Percentiles rank a stretch among this genome's conserved stretches.
These are phyloP conservation scores for Propithecus coquereli DNA, from an alignment of 2,113 vertebrate species.

Conservation along the genomic window DNA sequence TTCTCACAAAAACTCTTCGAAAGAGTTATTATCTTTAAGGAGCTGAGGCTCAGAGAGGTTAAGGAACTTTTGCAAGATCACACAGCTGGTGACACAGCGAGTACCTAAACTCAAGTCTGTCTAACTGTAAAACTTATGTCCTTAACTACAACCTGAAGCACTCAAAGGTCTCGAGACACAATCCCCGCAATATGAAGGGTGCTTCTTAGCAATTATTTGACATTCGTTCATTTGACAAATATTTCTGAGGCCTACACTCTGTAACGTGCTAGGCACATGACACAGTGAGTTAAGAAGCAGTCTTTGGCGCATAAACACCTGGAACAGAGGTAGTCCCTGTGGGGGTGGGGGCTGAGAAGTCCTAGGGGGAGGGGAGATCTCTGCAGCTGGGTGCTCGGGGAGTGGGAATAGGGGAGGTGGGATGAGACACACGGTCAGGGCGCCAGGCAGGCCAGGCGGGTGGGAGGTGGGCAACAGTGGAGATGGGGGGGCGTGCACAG, in stretches of 20 bases:
- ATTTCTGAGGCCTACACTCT: background rate
- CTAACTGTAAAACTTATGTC: background rate
- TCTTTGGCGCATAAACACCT: too few species aligned
- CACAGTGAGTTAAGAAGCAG: background rate
- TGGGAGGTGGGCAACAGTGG: background rate
- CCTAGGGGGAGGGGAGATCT: background rate
- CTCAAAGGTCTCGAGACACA: background rate
- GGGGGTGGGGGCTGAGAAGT: background rate
- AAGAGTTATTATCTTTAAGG: background rate
- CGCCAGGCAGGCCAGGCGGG: rapidly evolving
- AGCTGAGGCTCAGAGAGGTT: background rate
- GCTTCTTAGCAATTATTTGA: too few species aligned
- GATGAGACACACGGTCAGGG: background rate
- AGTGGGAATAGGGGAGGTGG: rapidly evolving
- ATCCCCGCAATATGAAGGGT: background rate
- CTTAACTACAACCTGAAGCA: background rate
- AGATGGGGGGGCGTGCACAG: rapidly evolving
- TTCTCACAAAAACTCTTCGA: background rate
- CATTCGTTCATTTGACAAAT: background rate
- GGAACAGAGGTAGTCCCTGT: background rate
- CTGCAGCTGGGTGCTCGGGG: too few species aligned
- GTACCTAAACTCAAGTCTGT: background rate
- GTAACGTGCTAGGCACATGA: rapidly evolving
- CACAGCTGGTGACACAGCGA: background rate
- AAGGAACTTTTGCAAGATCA: background rate